Conservation (phyloP, 2,113 vertebrate species). For the Psophia crepitans region DNA sequence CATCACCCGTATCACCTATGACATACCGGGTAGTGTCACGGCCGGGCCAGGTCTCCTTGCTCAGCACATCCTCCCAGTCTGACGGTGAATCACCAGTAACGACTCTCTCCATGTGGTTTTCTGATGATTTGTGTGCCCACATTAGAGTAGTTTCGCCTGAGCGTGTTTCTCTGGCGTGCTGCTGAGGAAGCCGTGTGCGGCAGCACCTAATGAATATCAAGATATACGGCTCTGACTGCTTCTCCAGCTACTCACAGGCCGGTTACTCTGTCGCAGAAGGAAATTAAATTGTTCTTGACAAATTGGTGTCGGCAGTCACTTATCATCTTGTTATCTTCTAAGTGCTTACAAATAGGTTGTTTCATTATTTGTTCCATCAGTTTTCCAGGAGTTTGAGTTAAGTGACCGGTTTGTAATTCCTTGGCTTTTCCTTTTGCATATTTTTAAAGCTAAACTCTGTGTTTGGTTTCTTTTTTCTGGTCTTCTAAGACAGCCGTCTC, state of each 20-base stretch:
- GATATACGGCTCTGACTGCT: neutral
- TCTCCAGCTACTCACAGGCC: conserved; percentile 32
- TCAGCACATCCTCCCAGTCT: neutral
- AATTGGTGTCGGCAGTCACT: conserved; percentile 52
- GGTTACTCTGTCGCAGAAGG: conserved; percentile 3
- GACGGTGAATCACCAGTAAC: neutral
- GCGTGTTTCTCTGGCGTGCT: neutral
- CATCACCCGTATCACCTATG: neutral
- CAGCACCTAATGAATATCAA: conserved; percentile 39
- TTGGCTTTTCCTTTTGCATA: neutral
- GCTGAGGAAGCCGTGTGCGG: neutral
- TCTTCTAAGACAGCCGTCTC: neutral
- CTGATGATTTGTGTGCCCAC: neutral
- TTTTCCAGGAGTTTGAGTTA: neutral
- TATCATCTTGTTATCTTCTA: conserved; percentile 67
- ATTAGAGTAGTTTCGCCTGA: neutral
- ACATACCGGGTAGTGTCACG: neutral
- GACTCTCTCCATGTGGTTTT: neutral
- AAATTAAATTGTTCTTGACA: conserved; percentile 63
- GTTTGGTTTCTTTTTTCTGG: neutral
- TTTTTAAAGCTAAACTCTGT: neutral
- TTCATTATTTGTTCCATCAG: conserved; percentile 57
- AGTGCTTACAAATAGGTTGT: conserved; percentile 56
- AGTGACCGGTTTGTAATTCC: conserved; percentile 9
- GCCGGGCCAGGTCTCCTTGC: neutral